Evolutionary conservation across 2,797 vertebrate species (phyloP).

Genomic region (Diplodus puntazzo): DNA sequence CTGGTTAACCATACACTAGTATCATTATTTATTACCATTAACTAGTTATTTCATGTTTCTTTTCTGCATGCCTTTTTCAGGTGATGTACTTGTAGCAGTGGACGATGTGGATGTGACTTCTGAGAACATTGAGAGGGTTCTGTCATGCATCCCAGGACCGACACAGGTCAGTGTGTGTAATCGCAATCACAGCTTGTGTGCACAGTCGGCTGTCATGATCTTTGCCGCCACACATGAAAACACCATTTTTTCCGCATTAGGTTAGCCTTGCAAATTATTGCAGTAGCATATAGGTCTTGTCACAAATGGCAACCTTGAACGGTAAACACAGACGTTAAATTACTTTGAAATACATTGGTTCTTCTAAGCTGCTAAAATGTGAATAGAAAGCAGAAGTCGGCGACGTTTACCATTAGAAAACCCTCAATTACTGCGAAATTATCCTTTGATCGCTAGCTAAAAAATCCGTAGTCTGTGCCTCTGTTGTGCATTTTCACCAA

Average conservation of each 20-base stretch:
- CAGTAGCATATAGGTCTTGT: slow-evolving; percentile 7
- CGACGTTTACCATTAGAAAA: slow-evolving; percentile 46
- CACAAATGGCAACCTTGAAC: background rate
- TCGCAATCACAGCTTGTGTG: background rate
- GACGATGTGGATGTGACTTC: slow-evolving; percentile 95
- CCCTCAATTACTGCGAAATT: slow-evolving; percentile 57
- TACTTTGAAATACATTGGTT: slow-evolving; percentile 27
- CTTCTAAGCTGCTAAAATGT: slow-evolving; percentile 45
- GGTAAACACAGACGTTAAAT: slow-evolving; percentile 37
- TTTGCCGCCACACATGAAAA: background rate
- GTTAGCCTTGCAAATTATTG: background rate
- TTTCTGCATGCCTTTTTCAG: slow-evolving; percentile 76
- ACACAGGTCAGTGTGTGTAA: slow-evolving; percentile 88
- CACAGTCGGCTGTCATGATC: background rate
- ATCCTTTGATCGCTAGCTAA: slow-evolving; percentile 62
- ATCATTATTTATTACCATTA: background rate
- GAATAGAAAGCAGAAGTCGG: slow-evolving; percentile 50
- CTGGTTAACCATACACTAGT: background rate
- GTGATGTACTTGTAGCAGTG: slow-evolving; percentile 93
- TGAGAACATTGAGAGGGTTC: slow-evolving; percentile 96
- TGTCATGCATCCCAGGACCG: slow-evolving; percentile 95
- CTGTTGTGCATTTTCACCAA: slow-evolving; percentile 43
- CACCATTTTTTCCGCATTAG: background rate
- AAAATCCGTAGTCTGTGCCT: slow-evolving; percentile 37
- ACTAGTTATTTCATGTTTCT: background rate